Evolutionary conservation across 2,888 invertebrate genomes (phyloP), one percentile per base, ranked within the genome.

Genomic region (Cheilosia variabilis): DNA sequence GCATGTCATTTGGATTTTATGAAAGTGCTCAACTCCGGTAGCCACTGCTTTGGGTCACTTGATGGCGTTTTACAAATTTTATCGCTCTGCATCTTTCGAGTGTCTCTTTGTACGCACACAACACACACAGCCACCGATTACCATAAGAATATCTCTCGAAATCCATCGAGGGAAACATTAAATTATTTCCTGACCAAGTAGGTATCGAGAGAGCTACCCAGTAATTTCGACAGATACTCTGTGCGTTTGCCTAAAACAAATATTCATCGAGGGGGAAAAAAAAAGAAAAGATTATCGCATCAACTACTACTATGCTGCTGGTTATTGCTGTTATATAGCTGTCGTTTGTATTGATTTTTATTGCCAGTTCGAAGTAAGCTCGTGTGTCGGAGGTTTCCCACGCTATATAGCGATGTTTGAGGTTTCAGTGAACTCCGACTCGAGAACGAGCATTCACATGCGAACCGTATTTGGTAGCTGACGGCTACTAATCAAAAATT

Each of bases 1-100:
- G 62, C 72, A 68, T 75, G 68, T 73, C 73, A 75, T 75, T 72
- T 63, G 81, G 31, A 27, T 55, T 53, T 80, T 27, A 24, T 41
- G 57, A 34, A 69, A 79, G 24, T 84, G 83, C 78, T 79, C 19
- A 78, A 79, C 79, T 75, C 83, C 83, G 68, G 83, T 83, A 83
- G 83, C 83, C 57, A 60, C 15, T 31, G 41, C 37, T 62, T n/a
- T 27, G 50, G 50, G 37, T 17, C 45, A 17, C 45, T 43, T 17
- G 17, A 63, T 69, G 50, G 75, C 45, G 66, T 77, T 66, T 79
- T 75, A 84, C 73, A 84, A 79, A 69, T 84, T 79, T 84, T 73
- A 75, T 75, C 65, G 65, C 68, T 68, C 53, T 47, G 31, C 10
- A 31, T 69, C 69, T 75, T 22, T 75, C 45, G 63, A 68, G 58